Evolutionary conservation across 2,888 invertebrate species (phyloP).

Genomic region (Chrysolina haemoptera): DNA sequence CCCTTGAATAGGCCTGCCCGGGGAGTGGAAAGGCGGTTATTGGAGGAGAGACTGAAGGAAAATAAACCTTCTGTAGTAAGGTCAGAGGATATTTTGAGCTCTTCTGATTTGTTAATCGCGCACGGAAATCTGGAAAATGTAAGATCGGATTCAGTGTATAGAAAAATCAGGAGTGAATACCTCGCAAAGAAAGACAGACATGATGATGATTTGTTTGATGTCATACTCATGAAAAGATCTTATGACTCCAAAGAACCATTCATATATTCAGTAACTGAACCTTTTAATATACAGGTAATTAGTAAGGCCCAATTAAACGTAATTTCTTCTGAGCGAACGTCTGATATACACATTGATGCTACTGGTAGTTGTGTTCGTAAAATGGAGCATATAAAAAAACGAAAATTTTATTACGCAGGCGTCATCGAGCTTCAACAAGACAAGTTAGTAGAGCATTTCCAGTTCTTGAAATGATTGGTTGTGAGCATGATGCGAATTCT

Average conservation of each 20-base stretch:
- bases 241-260: background rate
- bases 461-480: slow-evolving; percentile 19
- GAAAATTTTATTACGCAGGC: background rate
- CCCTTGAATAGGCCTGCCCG: slow-evolving; percentile 2
- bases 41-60: background rate
- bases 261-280: background rate
- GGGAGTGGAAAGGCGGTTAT: too few relatives aligned
- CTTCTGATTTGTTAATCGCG: background rate
- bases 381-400: slow-evolving; percentile 10
- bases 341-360: slow-evolving; percentile 5
- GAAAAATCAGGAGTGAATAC: slow-evolving; percentile 15
- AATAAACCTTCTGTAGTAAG: background rate
- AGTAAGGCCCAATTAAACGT: slow-evolving; percentile 1
- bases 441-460: slow-evolving; percentile 3
- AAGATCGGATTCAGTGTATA: background rate
- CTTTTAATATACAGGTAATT: background rate
- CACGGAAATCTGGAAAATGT: background rate
- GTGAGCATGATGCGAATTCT: background rate
- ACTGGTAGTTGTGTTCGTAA: background rate
- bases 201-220: slow-evolving; percentile 11
- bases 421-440: background rate
- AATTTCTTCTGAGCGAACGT: background rate
- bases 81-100: background rate
- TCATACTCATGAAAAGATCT: slow-evolving; percentile 4
- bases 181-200: slow-evolving; percentile 12